Percentiles rank a stretch among this genome's conserved stretches.
Evolutionary conservation across 2,797 vertebrate species (phyloP).

Genomic region (Luscinia luscinia): DNA sequence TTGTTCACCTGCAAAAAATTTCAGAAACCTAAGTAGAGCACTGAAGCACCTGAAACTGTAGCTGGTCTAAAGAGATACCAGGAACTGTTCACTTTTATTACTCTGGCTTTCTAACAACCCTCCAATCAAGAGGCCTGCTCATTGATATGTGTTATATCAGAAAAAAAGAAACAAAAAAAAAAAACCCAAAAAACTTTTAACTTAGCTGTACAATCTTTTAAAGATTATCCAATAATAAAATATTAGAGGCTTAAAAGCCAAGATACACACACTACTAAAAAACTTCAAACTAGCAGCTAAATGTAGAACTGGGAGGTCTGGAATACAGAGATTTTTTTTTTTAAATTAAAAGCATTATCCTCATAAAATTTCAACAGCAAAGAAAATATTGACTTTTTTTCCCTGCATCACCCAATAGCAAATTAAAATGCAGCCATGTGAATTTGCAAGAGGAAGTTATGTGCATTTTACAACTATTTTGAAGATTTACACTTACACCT

Average conservation of each 20-base stretch:
- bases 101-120: not conserved
- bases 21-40: not conserved
- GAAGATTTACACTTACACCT: not conserved
- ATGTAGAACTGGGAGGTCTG: not conserved
- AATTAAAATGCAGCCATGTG: not conserved
- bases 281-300: not conserved
- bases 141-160: accelerated
- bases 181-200: not conserved
- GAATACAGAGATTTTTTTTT: not conserved
- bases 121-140: not conserved
- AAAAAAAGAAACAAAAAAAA: not conserved
- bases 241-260: not conserved
- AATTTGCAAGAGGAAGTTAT: not conserved
- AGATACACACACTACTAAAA: not conserved
- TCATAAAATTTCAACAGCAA: not conserved
- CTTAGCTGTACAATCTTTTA: not conserved
- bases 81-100: not conserved
- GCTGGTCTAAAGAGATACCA: not conserved
- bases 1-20: not conserved
- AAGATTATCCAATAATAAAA: not conserved
- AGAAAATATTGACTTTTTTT: not conserved
- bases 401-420: not conserved
- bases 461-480: not conserved
- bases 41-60: not conserved
- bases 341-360: not conserved